These are phyloP conservation scores for Trematocara unimaculatum DNA, from an alignment of 2,113 vertebrate species.

Conservation along the genomic window DNA sequence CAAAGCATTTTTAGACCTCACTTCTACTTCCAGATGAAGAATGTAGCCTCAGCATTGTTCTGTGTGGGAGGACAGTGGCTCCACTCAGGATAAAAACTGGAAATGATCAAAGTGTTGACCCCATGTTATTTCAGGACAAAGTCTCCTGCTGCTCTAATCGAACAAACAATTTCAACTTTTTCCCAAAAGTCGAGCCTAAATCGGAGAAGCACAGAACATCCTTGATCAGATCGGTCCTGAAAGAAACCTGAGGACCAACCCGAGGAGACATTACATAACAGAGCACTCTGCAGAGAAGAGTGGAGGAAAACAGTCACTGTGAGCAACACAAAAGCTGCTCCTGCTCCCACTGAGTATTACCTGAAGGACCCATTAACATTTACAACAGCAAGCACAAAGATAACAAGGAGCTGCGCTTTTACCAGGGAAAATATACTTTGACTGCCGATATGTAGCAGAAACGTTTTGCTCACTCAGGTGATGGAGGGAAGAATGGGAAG, in stretches of 20 bases:
- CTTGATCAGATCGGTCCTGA: background rate
- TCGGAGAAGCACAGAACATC: background rate
- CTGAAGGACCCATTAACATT: constrained; percentile 37
- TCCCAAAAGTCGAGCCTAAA: background rate
- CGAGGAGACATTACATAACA: constrained; percentile 17
- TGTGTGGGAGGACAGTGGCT: constrained; percentile 27
- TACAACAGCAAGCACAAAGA: background rate
- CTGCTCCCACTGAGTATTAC: constrained; percentile 22
- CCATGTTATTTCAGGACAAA: constrained; percentile 35
- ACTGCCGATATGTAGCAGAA: background rate
- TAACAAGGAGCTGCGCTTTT: background rate
- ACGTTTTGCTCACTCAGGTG: background rate
- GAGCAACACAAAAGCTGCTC: constrained; percentile 4
- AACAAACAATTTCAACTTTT: background rate
- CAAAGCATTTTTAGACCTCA: background rate
- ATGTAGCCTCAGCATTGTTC: background rate
- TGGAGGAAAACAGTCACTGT: constrained; percentile 4
- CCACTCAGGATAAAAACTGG: constrained; percentile 32
- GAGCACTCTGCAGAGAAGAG: constrained; percentile 20
- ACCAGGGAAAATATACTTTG: background rate
- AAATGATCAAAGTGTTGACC: constrained; percentile 25
- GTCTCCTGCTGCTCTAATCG: background rate
- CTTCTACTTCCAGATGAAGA: background rate
- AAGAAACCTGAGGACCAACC: constrained; percentile 1
- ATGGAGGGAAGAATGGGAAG: background rate